Evolutionary conservation across 2,888 invertebrate species (phyloP).

Genomic region (Nomada flava): DNA sequence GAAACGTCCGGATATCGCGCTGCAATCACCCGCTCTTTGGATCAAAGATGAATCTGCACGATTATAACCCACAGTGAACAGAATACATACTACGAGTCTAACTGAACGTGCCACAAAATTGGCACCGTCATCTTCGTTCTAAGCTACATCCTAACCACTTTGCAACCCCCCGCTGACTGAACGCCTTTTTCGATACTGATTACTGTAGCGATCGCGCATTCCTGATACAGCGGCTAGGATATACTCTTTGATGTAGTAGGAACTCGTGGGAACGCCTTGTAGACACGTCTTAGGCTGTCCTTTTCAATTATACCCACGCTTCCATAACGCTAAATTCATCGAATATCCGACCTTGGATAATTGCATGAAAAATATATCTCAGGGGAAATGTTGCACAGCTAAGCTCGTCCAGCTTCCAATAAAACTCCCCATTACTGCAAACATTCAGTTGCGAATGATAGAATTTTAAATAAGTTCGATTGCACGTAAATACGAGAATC

Average conservation of each 20-base stretch:
- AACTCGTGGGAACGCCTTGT: slow-evolving; percentile 71
- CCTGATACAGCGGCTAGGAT: slow-evolving; percentile 63
- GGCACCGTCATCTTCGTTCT: slow-evolving; percentile 65
- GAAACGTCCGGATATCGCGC: slow-evolving; percentile 72
- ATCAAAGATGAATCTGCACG: slow-evolving; percentile 78
- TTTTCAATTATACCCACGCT: slow-evolving; percentile 69
- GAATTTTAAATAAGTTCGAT: too few species aligned
- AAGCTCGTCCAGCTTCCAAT: not conserved
- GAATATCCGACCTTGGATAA: slow-evolving; percentile 33
- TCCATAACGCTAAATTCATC: slow-evolving; percentile 26
- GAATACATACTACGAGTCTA: slow-evolving; percentile 39
- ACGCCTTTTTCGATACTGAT: slow-evolving; percentile 70
- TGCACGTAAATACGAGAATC: not conserved
- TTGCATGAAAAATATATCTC: not conserved
- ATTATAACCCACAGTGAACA: slow-evolving; percentile 68
- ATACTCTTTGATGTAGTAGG: slow-evolving; percentile 51
- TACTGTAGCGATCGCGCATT: slow-evolving; percentile 65
- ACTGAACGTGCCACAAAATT: slow-evolving; percentile 44
- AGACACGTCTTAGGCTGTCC: slow-evolving; percentile 62
- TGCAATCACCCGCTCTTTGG: slow-evolving; percentile 77
- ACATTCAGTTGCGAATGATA: too few species aligned
- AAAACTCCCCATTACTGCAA: too few species aligned
- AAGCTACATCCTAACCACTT: slow-evolving; percentile 54
- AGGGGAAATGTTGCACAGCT: not conserved
- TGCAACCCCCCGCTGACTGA: slow-evolving; percentile 69